Conservation (phyloP, 2,797 vertebrate genomes). For the Sternotherus odoratus region DNA sequence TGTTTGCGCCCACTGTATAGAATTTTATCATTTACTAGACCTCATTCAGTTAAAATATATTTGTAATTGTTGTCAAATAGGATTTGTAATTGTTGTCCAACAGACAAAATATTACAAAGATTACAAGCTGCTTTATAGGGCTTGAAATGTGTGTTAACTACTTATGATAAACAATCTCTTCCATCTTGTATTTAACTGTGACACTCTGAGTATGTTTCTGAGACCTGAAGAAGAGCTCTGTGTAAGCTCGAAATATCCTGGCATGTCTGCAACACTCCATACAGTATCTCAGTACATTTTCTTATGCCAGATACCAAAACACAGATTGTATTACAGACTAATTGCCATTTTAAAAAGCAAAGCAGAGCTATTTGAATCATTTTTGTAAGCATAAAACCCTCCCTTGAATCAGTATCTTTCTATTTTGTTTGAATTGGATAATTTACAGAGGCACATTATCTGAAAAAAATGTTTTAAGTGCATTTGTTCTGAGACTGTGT, state of each 20-base stretch:
- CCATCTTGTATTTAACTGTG: neutral
- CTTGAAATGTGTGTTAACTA: neutral
- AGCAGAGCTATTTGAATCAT: neutral
- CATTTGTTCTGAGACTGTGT: neutral
- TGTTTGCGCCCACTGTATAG: neutral
- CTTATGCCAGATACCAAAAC: neutral
- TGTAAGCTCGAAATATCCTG: neutral
- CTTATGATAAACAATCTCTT: neutral
- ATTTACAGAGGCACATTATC: constrained; percentile 19
- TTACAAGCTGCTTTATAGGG: neutral
- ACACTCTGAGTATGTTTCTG: neutral
- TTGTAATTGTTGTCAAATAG: neutral
- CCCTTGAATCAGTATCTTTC: neutral
- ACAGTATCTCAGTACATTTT: neutral
- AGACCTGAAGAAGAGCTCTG: neutral
- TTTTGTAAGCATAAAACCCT: no score
- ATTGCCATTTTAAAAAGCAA: neutral
- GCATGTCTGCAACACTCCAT: neutral
- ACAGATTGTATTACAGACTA: neutral
- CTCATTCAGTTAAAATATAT: neutral
- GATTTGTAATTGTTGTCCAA: neutral
- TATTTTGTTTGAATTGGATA: neutral
- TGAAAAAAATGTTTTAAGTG: neutral
- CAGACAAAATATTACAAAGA: neutral
- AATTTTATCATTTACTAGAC: neutral